These are phyloP conservation scores for Shargacucullia verbasci DNA, from an alignment of 2,888 invertebrate species.

Conservation along the genomic window DNA sequence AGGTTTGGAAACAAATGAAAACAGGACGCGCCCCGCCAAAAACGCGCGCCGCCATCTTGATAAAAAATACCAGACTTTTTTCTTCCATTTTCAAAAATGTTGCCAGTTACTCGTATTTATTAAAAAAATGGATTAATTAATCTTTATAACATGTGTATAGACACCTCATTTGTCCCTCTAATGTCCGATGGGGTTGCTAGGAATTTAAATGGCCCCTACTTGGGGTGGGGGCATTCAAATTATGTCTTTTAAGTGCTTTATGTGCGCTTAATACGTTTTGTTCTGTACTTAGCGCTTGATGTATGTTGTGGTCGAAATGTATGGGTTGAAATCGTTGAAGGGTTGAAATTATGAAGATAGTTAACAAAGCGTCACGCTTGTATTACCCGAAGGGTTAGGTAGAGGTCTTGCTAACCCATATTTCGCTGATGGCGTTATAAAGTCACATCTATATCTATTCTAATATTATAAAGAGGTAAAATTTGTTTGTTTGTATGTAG, in stretches of 20 bases:
- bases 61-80: too few species aligned
- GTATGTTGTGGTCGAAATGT: conserved; percentile 25
- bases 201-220: conserved; percentile 60
- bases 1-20: too few species aligned
- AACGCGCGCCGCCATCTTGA: too few species aligned
- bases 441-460: too few species aligned
- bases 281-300: conserved; percentile 48
- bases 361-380: too few species aligned
- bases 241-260: conserved; percentile 60
- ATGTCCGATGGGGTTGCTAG: conserved; percentile 63
- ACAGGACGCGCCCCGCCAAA: too few species aligned
- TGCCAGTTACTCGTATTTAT: background rate
- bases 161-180: conserved; percentile 50
- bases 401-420: too few species aligned
- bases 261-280: conserved; percentile 55
- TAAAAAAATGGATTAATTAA: conserved; percentile 13
- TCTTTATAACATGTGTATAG: conserved; percentile 17
- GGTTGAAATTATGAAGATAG: conserved; percentile 6
- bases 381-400: too few species aligned
- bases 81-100: background rate
- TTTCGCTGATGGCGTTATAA: too few species aligned
- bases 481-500: too few species aligned
- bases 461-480: too few species aligned
- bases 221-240: conserved; percentile 43
- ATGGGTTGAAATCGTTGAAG: background rate